Evolutionary conservation across 2,113 vertebrate species (phyloP).

Genomic region (Aptenodytes patagonicus): DNA sequence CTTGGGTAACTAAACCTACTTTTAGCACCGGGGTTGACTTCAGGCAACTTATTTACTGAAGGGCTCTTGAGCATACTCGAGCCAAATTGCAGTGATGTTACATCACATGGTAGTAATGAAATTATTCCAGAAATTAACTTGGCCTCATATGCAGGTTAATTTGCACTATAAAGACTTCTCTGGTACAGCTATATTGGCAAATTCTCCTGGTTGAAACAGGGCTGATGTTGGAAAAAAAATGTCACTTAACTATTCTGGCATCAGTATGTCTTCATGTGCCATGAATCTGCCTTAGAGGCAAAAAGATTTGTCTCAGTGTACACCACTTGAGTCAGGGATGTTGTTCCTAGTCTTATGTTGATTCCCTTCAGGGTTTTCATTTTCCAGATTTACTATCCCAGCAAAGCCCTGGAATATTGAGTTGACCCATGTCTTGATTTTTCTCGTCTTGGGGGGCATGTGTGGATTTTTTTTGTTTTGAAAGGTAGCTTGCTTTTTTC

Average conservation of each 20-base stretch:
- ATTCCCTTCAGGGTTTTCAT: neutral
- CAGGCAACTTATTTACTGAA: slow-evolving; percentile 32
- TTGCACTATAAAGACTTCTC: slow-evolving; percentile 6
- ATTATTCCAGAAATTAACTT: slow-evolving; percentile 40
- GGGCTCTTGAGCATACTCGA: neutral
- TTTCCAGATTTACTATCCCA: neutral
- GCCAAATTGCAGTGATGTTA: neutral
- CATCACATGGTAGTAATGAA: neutral
- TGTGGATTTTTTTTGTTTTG: neutral
- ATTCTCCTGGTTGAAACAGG: neutral
- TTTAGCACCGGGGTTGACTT: slow-evolving; percentile 32
- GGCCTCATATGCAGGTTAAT: neutral
- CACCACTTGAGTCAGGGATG: neutral
- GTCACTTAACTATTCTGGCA: neutral
- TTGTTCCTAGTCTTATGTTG: neutral
- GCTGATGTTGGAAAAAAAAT: neutral
- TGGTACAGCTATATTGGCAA: neutral
- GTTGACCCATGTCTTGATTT: neutral
- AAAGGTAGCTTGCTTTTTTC: neutral
- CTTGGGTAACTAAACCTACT: slow-evolving; percentile 31
- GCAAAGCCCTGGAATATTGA: neutral
- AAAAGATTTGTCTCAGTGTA: neutral
- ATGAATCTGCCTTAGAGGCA: neutral
- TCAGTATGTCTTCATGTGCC: neutral
- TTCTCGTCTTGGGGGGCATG: neutral